Conservation (phyloP, 2,113 vertebrate species). For the Cyphomyrus discorhynchus region DNA sequence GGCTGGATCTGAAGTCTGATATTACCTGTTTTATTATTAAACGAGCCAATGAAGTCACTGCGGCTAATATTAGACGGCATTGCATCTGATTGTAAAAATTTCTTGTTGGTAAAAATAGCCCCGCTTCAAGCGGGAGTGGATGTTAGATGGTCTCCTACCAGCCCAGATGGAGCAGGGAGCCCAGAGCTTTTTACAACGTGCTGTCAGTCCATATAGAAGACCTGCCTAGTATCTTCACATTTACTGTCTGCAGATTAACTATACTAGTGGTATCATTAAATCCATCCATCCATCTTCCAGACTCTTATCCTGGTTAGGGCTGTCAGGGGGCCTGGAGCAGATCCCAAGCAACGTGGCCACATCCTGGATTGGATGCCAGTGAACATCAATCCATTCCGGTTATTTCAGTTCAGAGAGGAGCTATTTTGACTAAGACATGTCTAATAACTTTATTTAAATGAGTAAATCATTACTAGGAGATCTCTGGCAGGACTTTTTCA, state of each 20-base stretch:
- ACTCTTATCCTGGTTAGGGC: not conserved
- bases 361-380: not conserved
- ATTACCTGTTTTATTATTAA: conserved; percentile 10
- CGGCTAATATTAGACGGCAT: not conserved
- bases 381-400: not conserved
- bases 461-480: not conserved
- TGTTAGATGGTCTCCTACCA: not conserved
- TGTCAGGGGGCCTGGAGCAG: not conserved
- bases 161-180: not conserved
- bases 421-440: not conserved
- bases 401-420: not conserved
- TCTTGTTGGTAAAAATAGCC: not conserved
- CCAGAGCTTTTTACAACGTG: not conserved
- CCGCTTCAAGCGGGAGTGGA: not conserved
- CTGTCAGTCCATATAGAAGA: not conserved
- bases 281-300: conserved; percentile 7
- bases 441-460: not conserved
- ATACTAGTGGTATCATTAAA: not conserved
- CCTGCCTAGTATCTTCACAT: not conserved
- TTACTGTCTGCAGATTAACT: not conserved
- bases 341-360: not conserved
- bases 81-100: not conserved
- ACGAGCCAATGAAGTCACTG: not conserved
- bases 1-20: not conserved
- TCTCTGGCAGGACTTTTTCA: not conserved